A percentile compares a stretch with the other conserved stretches of the same genome.
Conservation (phyloP, 2,113 vertebrate genomes). For the Neoarius graeffei region DNA sequence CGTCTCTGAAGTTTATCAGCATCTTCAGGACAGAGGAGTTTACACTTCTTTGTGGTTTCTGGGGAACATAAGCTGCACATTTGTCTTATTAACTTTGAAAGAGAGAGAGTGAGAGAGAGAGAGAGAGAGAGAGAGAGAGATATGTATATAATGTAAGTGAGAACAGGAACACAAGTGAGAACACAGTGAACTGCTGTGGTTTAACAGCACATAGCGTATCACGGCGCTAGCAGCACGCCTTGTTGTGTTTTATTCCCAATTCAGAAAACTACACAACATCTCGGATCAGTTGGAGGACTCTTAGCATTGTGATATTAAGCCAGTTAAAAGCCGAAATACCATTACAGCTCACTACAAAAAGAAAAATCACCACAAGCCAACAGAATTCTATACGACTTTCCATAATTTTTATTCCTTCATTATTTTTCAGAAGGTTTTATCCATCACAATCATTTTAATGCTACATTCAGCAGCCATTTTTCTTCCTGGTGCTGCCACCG, state of each 20-base stretch:
- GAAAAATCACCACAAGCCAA: neutral
- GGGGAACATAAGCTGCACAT: neutral
- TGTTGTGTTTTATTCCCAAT: neutral
- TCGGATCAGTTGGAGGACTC: too few relatives aligned
- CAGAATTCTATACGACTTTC: neutral
- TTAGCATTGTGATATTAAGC: too few relatives aligned
- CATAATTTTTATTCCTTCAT: neutral
- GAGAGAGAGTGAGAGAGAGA: too few relatives aligned
- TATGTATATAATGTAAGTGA: too few relatives aligned
- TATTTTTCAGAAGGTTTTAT: neutral
- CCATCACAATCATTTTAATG: neutral
- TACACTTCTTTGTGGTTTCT: neutral
- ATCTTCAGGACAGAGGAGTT: too few relatives aligned
- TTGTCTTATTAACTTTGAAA: neutral
- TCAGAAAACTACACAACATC: neutral
- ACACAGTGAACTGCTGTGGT: neutral
- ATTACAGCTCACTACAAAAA: neutral
- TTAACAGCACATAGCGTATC: neutral
- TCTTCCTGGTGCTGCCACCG: slow-evolving; percentile 4
- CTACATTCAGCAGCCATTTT: too few relatives aligned
- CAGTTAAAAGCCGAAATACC: neutral
- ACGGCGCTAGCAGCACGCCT: neutral
- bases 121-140: too few relatives aligned
- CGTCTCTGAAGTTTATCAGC: too few relatives aligned
- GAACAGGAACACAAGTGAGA: too few relatives aligned